phyloP scores from a whole-genome alignment of 2,797 vertebrate genomes.

The Dendrocincla fuliginosa region DNA sequence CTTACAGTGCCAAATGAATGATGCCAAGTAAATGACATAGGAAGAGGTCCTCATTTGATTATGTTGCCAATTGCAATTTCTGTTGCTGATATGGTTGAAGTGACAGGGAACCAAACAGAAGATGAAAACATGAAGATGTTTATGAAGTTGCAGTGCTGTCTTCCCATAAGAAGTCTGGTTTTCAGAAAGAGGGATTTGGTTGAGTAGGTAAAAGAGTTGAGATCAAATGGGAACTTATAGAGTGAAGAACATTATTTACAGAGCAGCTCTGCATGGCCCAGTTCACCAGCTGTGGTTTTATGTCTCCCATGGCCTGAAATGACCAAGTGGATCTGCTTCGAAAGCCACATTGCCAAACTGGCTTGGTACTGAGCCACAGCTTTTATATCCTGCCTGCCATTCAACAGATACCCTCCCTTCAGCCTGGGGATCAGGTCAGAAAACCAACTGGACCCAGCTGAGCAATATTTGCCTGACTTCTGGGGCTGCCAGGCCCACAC shows the following conservation, averaged over 20 bases:
- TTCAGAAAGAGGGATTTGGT: not conserved
- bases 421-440: not conserved
- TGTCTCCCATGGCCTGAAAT: not conserved
- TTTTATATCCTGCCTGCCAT: not conserved
- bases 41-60: not conserved
- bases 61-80: not conserved
- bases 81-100: not conserved
- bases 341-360: not conserved
- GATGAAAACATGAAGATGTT: not conserved
- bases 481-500: not conserved
- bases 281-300: not conserved
- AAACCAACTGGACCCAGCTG: not conserved
- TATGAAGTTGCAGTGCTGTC: not conserved
- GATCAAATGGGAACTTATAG: not conserved
- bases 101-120: not conserved
- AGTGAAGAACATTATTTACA: not conserved
- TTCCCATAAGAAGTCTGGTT: not conserved
- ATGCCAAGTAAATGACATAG: slow-evolving; percentile 42
- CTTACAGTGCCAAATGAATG: not conserved
- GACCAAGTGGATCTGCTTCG: rapidly evolving
- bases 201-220: not conserved
- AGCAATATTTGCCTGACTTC: not conserved
- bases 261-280: not conserved
- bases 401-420: not conserved
- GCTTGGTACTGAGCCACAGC: not conserved